These are phyloP conservation scores for Craniophora ligustri DNA, from an alignment of 2,888 invertebrate genomes.

Conservation along the genomic window DNA sequence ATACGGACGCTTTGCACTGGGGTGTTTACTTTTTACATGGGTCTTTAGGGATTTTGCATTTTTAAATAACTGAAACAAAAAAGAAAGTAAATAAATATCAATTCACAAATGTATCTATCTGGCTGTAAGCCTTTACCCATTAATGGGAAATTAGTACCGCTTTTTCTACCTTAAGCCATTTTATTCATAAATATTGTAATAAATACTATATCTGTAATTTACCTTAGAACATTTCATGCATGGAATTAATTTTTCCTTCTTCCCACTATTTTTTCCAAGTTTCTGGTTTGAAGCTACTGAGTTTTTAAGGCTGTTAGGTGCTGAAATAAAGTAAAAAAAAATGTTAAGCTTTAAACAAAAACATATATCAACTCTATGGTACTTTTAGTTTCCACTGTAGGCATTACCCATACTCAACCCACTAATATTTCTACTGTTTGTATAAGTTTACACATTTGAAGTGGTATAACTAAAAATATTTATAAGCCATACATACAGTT, in stretches of 20 bases:
- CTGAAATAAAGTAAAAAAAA: conserved; percentile 30
- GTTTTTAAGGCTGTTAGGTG: conserved; percentile 5
- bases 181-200: background rate
- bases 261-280: conserved; percentile 15
- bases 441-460: too few species aligned
- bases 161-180: too few species aligned
- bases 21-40: conserved; percentile 65
- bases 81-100: background rate
- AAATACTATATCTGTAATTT: conserved; percentile 12
- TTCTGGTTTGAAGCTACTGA: conserved; percentile 13
- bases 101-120: background rate
- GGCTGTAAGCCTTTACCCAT: background rate
- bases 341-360: background rate
- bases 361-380: too few species aligned
- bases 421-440: too few species aligned
- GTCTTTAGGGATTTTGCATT: conserved; percentile 60
- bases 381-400: too few species aligned
- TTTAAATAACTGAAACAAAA: conserved; percentile 70
- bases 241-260: conserved; percentile 32
- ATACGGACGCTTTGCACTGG: conserved; percentile 36
- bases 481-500: background rate
- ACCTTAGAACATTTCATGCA: conserved; percentile 65
- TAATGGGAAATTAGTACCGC: background rate
- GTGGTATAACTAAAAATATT: too few species aligned
- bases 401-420: too few species aligned